Evolutionary conservation across 2,888 invertebrate species (phyloP), one percentile per base, ranked within the genome.

Genomic region (Coelopa pilipes): DNA sequence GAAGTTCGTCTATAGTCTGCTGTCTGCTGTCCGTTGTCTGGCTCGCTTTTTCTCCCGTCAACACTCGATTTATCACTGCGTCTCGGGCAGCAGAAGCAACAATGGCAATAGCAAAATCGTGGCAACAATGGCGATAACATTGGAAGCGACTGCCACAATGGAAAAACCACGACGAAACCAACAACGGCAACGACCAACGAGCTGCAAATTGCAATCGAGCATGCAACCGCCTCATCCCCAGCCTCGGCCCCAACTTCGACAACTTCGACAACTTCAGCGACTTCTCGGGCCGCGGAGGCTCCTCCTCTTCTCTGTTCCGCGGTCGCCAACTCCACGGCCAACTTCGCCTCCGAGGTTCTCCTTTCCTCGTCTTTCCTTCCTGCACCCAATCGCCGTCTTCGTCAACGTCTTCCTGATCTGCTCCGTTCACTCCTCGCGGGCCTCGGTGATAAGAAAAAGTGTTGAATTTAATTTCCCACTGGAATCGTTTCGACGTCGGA

Each of bases 401-500:
- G n/a, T 34, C 34, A n/a, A n/a, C 34, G 34, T 34, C 34, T 34
- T 34, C 34, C 34, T 7, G 34, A 34, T 34, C 34, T 34, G 4
- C 34, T 34, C 34, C 2, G 2, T 34, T 34, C 7, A 2, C 4
- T 34, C 7, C 34, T 7, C 34, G 4, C 7, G 2, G 7, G 4
- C 34, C 34, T 34, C 34, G 34, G 7, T 70, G 55, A 65, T 57
- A 66, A 70, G 67, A 74, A 70, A 63, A 71, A 74, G 70, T 74
- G 74, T 71, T 71, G 71, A 71, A 74, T 74, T 68, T 74, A 71
- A 74, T 74, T 74, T 71, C 74, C 74, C 74, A 68, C 59, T 71
- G 55, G 71, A 49, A 65, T 62, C 68, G 67, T 34, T 34, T 7
- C 4, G 34, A 34, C 34, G 34, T 34, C 34, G 34, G 34, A 34